Evolutionary conservation across 2,888 invertebrate genomes (phyloP).

Genomic region (Eupithecia pulchellata): DNA sequence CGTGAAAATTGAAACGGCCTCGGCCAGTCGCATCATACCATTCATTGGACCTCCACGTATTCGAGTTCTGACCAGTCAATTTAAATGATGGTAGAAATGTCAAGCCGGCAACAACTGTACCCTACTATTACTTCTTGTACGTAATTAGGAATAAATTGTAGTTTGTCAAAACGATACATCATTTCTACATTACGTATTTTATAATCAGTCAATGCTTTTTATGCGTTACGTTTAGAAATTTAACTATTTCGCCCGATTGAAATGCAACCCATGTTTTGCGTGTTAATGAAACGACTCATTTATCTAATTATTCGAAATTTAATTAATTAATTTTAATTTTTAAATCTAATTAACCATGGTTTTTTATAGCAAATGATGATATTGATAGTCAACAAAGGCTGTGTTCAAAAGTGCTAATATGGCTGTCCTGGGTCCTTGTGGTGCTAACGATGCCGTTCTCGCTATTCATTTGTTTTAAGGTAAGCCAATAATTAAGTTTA

Average conservation of each 20-base stretch:
- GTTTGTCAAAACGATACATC: background rate
- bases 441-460: slow-evolving; percentile 96
- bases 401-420: slow-evolving; percentile 93
- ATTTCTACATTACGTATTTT: background rate
- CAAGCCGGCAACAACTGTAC: slow-evolving; percentile 73
- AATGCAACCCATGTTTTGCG: background rate
- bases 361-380: slow-evolving; percentile 84
- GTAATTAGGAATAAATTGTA: background rate
- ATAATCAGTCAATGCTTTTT: background rate
- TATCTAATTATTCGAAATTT: no score
- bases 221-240: background rate
- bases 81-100: slow-evolving; percentile 71
- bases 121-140: slow-evolving; percentile 59
- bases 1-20: slow-evolving; percentile 54
- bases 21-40: slow-evolving; percentile 44
- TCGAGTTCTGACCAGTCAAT: slow-evolving; percentile 16
- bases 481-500: slow-evolving; percentile 69
- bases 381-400: slow-evolving; percentile 88
- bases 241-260: background rate
- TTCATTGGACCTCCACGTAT: slow-evolving; percentile 36
- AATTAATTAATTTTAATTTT: background rate
- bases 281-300: no score
- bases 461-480: slow-evolving; percentile 96
- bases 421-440: slow-evolving; percentile 93
- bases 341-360: background rate